Percentiles rank a stretch among this genome's conserved stretches.
These are phyloP conservation scores for Eupleurogrammus muticus DNA, from an alignment of 2,797 vertebrate genomes.

Conservation along the genomic window DNA sequence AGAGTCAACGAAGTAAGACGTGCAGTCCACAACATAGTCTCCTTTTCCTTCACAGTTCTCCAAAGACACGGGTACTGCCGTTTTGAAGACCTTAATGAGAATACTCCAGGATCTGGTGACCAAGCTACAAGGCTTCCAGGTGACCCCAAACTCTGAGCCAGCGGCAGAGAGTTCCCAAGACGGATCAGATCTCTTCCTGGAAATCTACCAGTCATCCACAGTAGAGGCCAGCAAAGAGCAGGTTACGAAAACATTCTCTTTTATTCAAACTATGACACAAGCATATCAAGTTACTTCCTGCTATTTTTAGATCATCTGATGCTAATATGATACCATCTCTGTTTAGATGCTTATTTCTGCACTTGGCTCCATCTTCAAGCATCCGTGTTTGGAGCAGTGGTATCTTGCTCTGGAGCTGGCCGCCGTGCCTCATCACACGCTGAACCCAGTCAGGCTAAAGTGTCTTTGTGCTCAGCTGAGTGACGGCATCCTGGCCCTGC, in stretches of 20 bases:
- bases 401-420: constrained; percentile 90
- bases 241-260: constrained; percentile 74
- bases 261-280: neutral
- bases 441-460: constrained; percentile 88
- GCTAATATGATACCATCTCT: constrained; percentile 21
- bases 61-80: constrained; percentile 59
- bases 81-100: constrained; percentile 80
- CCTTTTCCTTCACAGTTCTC: constrained; percentile 66
- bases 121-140: constrained; percentile 71
- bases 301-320: neutral
- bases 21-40: neutral
- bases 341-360: constrained; percentile 79
- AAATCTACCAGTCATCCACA: constrained; percentile 66
- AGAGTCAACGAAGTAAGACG: no score
- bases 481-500: constrained; percentile 79
- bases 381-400: constrained; percentile 91
- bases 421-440: constrained; percentile 83
- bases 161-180: constrained; percentile 49
- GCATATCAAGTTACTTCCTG: neutral
- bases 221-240: constrained; percentile 78
- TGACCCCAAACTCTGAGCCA: constrained; percentile 51
- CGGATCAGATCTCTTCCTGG: constrained; percentile 85
- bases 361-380: constrained; percentile 86
- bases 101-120: constrained; percentile 82
- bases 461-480: constrained; percentile 85